phyloP scores from a whole-genome alignment of 2,113 vertebrate genomes.

The Callipepla squamata region DNA sequence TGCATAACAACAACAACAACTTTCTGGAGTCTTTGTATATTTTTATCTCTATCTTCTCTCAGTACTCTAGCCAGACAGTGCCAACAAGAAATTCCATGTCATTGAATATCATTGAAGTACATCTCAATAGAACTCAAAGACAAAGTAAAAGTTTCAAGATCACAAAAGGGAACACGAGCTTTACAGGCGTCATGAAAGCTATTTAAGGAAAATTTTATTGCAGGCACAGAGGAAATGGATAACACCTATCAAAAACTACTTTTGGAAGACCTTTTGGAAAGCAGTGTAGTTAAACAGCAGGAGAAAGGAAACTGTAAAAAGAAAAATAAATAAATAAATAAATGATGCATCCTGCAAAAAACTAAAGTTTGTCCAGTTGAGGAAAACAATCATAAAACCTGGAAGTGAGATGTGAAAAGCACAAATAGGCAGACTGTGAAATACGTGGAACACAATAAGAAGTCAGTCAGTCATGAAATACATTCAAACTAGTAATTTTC shows the following conservation, averaged over 20 bases:
- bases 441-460: neutral
- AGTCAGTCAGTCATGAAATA: neutral
- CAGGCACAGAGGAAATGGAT: conserved; percentile 15
- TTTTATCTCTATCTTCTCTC: neutral
- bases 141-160: neutral
- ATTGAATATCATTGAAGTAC: neutral
- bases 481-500: neutral
- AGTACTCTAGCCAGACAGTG: neutral
- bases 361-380: neutral
- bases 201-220: conserved; percentile 25
- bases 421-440: neutral
- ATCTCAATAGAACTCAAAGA: neutral
- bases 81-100: neutral
- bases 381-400: neutral
- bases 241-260: conserved; percentile 21
- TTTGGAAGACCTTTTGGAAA: neutral
- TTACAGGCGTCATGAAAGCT: neutral
- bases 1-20: neutral
- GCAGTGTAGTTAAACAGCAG: neutral
- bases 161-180: neutral
- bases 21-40: neutral
- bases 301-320: neutral
- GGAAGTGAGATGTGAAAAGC: neutral
- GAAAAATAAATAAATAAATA: neutral
- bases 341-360: neutral